Evolutionary conservation across 2,888 invertebrate species (phyloP), one percentile per base, ranked within the genome.

Genomic region (Busseola fusca): DNA sequence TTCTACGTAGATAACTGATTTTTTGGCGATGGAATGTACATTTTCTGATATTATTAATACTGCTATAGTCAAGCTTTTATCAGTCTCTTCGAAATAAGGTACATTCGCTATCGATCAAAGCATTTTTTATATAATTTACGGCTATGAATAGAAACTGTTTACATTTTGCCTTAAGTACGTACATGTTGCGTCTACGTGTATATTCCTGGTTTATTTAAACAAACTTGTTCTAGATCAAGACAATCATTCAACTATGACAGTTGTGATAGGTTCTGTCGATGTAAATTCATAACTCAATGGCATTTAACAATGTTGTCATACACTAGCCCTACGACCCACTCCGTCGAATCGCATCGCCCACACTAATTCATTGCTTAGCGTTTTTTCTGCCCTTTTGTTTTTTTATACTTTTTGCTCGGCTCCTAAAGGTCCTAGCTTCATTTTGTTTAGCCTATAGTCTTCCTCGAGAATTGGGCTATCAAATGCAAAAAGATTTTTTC

Each of bases 151-250:
- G 3, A 30, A 52, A n/a, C 3, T 9, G 58, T 58, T 76, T 45
- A 52, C 27, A 52, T 58, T 68, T 52, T 50, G 14, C 25, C 21
- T 16, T n/a, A 54, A 3, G 16, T 54, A 27, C 2, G 7, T 18
- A 40, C 40, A n/a, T 37, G 52, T 45, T 74, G 18, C 74, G 14
- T 54, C 34, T 37, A 37, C 37, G 7, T 16, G 21, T 37, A 54
- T 16, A 34, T 72, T 52, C 16, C 9, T 58, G 0, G n/a, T 27
- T 66, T 67, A 76, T 37, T 56, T 27, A 45, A 76, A 48, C 67
- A 72, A 56, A 10, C 37, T 25, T 27, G 50, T 52, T 52, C 16
- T 42, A 52, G 50, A 60, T 42, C 25, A n/a, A 70, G 45, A 50
- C 16, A 10, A 1, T 16, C 30, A 40, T 37, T 40, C 60, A 52